These are phyloP conservation scores for Stenurella melanura DNA, from an alignment of 2,888 invertebrate species.

Conservation along the genomic window DNA sequence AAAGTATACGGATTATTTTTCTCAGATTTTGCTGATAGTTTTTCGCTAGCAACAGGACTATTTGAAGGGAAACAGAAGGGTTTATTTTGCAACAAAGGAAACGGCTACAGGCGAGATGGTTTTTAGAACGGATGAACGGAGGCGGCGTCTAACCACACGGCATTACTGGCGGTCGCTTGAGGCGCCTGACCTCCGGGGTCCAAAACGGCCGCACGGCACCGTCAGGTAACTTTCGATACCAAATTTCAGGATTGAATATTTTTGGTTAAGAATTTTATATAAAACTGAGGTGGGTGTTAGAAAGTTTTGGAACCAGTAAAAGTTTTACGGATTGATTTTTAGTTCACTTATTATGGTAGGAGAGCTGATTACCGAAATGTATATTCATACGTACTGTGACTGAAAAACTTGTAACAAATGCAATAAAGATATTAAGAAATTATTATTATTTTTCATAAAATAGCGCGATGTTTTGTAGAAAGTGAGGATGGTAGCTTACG, in stretches of 20 bases:
- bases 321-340: neutral
- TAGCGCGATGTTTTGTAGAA: too few species aligned
- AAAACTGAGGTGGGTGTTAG: neutral
- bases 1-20: too few species aligned
- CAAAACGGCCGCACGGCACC: neutral
- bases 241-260: neutral
- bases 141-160: slow-evolving; percentile 1
- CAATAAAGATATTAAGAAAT: too few species aligned
- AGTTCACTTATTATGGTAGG: too few species aligned
- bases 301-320: neutral
- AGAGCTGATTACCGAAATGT: too few species aligned
- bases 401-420: too few species aligned
- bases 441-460: too few species aligned
- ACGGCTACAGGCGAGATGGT: neutral
- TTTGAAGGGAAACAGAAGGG: neutral
- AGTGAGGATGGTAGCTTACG: too few species aligned
- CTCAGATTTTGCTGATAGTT: too few species aligned
- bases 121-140: slow-evolving; percentile 4
- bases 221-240: neutral
- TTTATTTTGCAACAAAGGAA: neutral
- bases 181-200: neutral
- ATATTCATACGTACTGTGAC: too few species aligned
- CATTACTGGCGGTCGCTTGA: neutral
- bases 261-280: neutral
- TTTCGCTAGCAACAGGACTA: too few species aligned